Evolutionary conservation across 2,113 vertebrate genomes (phyloP), one percentile per base, ranked within the genome.

Genomic region (Anoura caudifer): DNA sequence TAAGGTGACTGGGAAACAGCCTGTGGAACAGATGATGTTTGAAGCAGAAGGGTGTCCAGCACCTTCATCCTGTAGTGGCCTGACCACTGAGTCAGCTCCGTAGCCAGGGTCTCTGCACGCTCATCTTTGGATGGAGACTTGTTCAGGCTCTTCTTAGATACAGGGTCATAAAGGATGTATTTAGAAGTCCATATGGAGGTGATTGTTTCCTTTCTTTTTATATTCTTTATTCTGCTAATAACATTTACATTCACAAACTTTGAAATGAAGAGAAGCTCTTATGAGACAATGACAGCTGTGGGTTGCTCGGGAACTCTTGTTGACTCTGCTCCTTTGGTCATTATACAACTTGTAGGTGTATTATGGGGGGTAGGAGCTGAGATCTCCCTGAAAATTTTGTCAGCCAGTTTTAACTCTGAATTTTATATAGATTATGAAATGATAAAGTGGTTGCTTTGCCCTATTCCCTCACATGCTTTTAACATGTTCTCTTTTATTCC

Each of bases 401-500:
- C 36, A 82, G 33, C 54, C n/a, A 69, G 1, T 95, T 93, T 91
- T 91, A 94, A 87, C 50, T 90, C 36, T 95, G 54, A 95, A 50
- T 86, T 88, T 86, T 20, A 38, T 87, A 56, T 54, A 94, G 20
- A 20, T 90, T 70, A 56, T 75, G 10, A 63, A 77, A 80, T 85
- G 47, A 79, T 87, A 75, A 50, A 63, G 19, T 67, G 88, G n/a
- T 95, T 86, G 54, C 33, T 87, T 89, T 96, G 79, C 28, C 76
- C 69, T 89, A 0, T 85, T 91, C 20, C 67, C 24, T 89, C 15
- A 24, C 69, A 73, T 69, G 0, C 8, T 47, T 93, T 47, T 86
- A 80, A 10, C 47, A 7, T 73, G 65, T 91, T 93, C 20, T 28
- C 31, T 95, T 81, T 87, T 45, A 61, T 2, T 14, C 31, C 11